These are phyloP conservation scores for Trinectes maculatus DNA, from an alignment of 2,113 vertebrate species.

Conservation along the genomic window DNA sequence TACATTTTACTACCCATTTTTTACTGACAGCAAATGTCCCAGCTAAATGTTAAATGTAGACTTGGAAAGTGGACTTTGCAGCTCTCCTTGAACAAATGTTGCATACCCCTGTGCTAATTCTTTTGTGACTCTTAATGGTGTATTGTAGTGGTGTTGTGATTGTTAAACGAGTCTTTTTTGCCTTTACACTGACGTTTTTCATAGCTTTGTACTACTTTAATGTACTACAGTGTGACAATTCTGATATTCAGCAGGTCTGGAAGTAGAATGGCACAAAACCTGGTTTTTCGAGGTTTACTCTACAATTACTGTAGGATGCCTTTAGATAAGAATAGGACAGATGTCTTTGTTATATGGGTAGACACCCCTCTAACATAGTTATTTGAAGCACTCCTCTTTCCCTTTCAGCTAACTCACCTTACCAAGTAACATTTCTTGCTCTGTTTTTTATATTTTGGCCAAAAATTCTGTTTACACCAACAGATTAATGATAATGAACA, in stretches of 20 bases:
- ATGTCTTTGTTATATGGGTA: constrained; percentile 39
- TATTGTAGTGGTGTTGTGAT: constrained; percentile 71
- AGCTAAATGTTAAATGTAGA: constrained; percentile 3
- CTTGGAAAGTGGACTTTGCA: constrained; percentile 1
- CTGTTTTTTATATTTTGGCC: constrained; percentile 48
- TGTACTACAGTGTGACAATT: constrained; percentile 73
- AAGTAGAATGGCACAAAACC: constrained; percentile 72
- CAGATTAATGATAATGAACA: no score
- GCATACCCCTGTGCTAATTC: constrained; percentile 47
- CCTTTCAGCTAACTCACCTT: constrained; percentile 9
- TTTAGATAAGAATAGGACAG: constrained; percentile 22
- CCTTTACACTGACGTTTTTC: constrained; percentile 77
- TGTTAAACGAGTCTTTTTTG: constrained; percentile 76
- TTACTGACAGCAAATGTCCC: not conserved
- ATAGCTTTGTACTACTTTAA: constrained; percentile 78
- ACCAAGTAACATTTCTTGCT: not conserved
- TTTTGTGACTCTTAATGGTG: constrained; percentile 67
- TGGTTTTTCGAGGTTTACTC: constrained; percentile 64
- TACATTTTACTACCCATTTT: not conserved
- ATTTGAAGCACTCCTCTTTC: constrained; percentile 54
- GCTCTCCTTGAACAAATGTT: not conserved
- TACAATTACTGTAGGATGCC: constrained; percentile 54
- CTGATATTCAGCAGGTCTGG: constrained; percentile 83
- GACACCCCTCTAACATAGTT: constrained; percentile 5
- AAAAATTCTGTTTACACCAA: constrained; percentile 26